These are phyloP conservation scores for Halichoeres trimaculatus DNA, from an alignment of 2,113 vertebrate genomes.

Conservation along the genomic window DNA sequence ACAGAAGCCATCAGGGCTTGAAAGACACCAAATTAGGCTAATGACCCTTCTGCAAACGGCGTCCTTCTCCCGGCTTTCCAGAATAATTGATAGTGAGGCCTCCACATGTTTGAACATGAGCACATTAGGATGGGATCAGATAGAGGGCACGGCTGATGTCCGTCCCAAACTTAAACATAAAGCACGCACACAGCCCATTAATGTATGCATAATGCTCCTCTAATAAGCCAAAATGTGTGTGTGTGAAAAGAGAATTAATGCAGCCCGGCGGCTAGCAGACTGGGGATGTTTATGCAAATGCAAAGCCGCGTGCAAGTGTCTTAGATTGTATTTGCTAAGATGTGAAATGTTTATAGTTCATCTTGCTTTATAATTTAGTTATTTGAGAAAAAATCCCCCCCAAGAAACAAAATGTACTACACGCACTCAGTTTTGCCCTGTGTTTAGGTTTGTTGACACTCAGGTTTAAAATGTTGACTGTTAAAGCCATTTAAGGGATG, in stretches of 20 bases:
- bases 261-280: not conserved
- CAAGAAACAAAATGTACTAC: too few species aligned
- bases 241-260: constrained; percentile 2
- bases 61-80: constrained; percentile 21
- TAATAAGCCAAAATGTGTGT: constrained; percentile 6
- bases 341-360: not conserved
- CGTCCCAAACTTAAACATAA: constrained; percentile 30
- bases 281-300: not conserved
- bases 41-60: constrained; percentile 47
- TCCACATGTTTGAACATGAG: constrained; percentile 39
- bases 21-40: constrained; percentile 63
- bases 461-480: too few species aligned
- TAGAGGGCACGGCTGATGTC: constrained; percentile 36
- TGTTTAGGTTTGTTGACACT: too few species aligned
- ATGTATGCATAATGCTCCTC: constrained; percentile 22
- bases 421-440: too few species aligned
- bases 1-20: constrained; percentile 30
- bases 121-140: constrained; percentile 46
- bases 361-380: not conserved
- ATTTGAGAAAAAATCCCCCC: not conserved
- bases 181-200: constrained; percentile 28
- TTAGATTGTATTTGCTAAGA: not conserved
- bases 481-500: too few species aligned
- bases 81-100: constrained; percentile 41
- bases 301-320: not conserved